Evolutionary conservation across 53 echinoderm and acorn worm species (phyloP).

Genomic region (Astropecten irregularis): DNA sequence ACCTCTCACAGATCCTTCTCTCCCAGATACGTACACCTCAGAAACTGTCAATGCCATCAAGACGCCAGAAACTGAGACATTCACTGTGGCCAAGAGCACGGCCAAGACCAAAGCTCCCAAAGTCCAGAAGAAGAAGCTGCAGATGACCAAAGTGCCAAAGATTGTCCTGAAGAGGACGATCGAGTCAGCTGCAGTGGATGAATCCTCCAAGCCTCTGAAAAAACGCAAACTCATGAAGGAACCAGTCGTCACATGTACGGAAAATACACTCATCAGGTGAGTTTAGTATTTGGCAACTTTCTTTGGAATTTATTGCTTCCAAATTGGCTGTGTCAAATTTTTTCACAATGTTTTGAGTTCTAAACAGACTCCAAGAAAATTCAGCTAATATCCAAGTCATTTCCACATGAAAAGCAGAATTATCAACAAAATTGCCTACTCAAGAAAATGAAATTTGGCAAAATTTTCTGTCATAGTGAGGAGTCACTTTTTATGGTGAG

Average conservation of each 20-base stretch:
- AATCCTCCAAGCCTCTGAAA: conserved; percentile 90
- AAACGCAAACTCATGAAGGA: conserved; percentile 95
- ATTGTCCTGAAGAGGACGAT: conserved; percentile 27
- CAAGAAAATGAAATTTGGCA: not conserved
- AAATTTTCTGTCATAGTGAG: too few relatives aligned
- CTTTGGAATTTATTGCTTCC: too few relatives aligned
- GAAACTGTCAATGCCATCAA: not conserved
- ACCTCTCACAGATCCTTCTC: not conserved
- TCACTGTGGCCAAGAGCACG: conserved; percentile 11
- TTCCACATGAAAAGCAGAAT: too few relatives aligned
- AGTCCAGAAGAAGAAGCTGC: conserved; percentile 43
- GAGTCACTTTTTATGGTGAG: too few relatives aligned
- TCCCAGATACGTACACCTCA: not conserved
- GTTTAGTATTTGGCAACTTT: too few relatives aligned
- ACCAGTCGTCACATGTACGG: conserved; percentile 52
- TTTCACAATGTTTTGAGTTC: too few relatives aligned
- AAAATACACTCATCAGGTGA: conserved; percentile 38
- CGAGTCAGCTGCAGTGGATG: conserved; percentile 61
- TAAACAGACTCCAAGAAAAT: too few relatives aligned
- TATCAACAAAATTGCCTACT: too few relatives aligned
- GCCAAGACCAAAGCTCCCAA: conserved; percentile 5
- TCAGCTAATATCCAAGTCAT: too few relatives aligned
- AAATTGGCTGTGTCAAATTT: too few relatives aligned
- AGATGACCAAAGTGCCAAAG: conserved; percentile 44
- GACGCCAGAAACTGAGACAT: not conserved